Evolutionary conservation across 2,888 invertebrate species (phyloP).

Genomic region (Alsophila aescularia): DNA sequence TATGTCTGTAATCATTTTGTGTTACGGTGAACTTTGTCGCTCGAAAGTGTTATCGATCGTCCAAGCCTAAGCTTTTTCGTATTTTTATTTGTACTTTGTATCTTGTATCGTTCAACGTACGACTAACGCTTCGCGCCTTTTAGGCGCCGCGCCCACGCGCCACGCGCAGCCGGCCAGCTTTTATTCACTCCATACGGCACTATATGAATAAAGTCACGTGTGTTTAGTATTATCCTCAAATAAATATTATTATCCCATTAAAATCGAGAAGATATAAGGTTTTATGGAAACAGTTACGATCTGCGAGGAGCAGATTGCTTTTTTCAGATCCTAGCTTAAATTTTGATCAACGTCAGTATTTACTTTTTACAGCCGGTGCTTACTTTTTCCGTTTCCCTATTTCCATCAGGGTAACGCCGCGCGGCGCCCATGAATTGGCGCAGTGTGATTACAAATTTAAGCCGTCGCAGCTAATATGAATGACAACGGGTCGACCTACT

Average conservation of each 20-base stretch:
- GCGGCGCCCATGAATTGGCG: constrained; percentile 68
- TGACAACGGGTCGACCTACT: constrained; percentile 82
- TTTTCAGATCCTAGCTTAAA: constrained; percentile 51
- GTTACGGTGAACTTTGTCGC: constrained; percentile 70
- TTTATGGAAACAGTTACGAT: constrained; percentile 54
- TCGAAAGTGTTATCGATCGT: constrained; percentile 67
- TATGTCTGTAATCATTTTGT: constrained; percentile 81
- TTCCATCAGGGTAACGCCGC: constrained; percentile 58
- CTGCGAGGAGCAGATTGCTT: constrained; percentile 47
- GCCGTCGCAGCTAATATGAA: constrained; percentile 82
- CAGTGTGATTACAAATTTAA: constrained; percentile 82
- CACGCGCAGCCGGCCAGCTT: neutral
- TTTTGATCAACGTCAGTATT: constrained; percentile 59
- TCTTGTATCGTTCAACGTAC: too few relatives aligned
- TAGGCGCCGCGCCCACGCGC: neutral
- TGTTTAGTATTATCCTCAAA: constrained; percentile 28
- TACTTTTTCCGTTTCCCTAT: constrained; percentile 61
- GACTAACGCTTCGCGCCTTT: too few relatives aligned
- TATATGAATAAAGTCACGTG: constrained; percentile 19
- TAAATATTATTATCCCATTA: constrained; percentile 51
- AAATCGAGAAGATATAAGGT: constrained; percentile 47
- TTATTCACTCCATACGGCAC: constrained; percentile 9
- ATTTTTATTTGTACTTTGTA: too few relatives aligned
- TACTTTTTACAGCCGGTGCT: constrained; percentile 56
- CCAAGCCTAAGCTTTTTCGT: constrained; percentile 30